Evolutionary conservation across 2,888 invertebrate genomes (phyloP).

Genomic region (Ptychoptera albimana): DNA sequence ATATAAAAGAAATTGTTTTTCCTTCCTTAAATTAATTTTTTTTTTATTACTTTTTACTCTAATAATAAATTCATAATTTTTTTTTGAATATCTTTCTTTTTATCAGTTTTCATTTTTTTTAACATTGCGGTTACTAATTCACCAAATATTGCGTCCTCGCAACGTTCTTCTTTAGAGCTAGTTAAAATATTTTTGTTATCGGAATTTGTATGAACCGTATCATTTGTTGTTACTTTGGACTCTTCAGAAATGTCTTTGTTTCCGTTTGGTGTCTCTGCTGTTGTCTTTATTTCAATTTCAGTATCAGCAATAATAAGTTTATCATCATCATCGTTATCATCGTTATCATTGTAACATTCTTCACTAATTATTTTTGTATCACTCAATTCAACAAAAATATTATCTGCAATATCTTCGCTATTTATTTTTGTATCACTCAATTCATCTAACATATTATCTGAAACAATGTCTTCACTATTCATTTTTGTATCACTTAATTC

Average conservation of each 20-base stretch:
- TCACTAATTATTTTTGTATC: no score
- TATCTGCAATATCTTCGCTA: no score
- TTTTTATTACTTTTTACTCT: conserved; percentile 8
- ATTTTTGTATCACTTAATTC: no score
- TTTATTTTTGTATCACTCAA: no score
- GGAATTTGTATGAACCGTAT: not conserved
- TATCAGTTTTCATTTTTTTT: conserved; percentile 15
- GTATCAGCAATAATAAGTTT: not conserved
- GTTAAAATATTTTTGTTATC: not conserved
- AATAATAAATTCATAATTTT: conserved; percentile 21
- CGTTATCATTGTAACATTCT: not conserved
- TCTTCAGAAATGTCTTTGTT: not conserved
- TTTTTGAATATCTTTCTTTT: conserved; percentile 16
- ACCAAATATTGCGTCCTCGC: conserved; percentile 21
- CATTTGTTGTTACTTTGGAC: not conserved
- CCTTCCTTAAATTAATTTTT: no score
- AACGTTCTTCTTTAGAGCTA: conserved; percentile 9
- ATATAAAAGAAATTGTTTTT: no score
- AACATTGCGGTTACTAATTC: conserved; percentile 19
- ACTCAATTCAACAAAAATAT: no score
- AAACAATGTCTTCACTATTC: no score
- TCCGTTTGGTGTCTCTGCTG: not conserved
- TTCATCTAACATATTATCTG: no score
- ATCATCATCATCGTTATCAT: not conserved
- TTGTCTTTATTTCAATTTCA: not conserved